phyloP scores from a whole-genome alignment of 2,888 invertebrate genomes.

The Chironomus tentans region DNA sequence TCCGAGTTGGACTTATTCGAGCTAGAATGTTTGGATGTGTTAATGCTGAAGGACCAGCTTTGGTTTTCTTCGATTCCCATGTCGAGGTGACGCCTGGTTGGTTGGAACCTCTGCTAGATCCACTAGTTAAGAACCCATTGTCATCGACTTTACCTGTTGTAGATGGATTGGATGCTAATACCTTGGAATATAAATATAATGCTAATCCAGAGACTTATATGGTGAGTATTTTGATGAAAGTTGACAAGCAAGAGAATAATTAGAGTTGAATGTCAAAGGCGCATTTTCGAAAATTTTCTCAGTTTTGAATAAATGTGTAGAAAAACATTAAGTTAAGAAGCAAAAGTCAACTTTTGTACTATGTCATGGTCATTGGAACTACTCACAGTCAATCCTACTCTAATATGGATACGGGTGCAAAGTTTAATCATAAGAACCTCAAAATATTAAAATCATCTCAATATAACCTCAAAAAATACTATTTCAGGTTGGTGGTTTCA shows the following conservation, averaged over 20 bases:
- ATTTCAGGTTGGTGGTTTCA: neutral
- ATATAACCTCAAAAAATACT: neutral
- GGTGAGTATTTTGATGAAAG: neutral
- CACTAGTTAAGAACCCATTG: conserved; percentile 30
- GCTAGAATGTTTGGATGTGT: conserved; percentile 32
- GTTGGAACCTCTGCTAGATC: conserved; percentile 37
- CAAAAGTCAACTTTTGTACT: too few relatives aligned
- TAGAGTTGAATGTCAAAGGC: neutral
- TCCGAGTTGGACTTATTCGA: conserved; percentile 30
- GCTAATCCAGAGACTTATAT: conserved; percentile 3
- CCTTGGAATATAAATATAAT: conserved; percentile 33
- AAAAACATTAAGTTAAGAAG: too few relatives aligned
- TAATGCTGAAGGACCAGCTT: conserved; percentile 30
- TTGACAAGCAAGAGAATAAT: neutral
- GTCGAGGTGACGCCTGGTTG: conserved; percentile 31
- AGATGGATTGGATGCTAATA: conserved; percentile 36
- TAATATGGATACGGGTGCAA: too few relatives aligned
- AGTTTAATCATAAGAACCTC: too few relatives aligned
- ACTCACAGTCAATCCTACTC: too few relatives aligned
- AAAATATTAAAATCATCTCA: neutral
- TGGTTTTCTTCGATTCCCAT: conserved; percentile 34
- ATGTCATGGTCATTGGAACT: too few relatives aligned
- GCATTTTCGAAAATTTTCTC: neutral
- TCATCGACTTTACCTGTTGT: conserved; percentile 36
- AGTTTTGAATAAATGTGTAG: too few relatives aligned